Evolutionary conservation across 1,140 invertebrate species (phyloP).

Genomic region (Procambarus clarkii): DNA sequence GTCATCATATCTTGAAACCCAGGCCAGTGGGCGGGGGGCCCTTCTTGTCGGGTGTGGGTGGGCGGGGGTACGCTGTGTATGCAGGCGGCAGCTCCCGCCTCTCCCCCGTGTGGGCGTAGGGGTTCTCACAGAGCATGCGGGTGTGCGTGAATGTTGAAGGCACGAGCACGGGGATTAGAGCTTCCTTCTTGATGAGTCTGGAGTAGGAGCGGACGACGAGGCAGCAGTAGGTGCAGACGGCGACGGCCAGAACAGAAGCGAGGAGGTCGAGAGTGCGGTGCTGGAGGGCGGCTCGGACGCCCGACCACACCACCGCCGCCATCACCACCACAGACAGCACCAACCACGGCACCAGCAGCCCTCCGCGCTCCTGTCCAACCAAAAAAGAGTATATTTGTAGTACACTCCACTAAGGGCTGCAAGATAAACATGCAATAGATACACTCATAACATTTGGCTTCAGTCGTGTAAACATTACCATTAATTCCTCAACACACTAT

Average conservation of each 20-base stretch:
- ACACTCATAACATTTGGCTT: too few relatives aligned
- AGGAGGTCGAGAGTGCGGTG: constrained; percentile 50
- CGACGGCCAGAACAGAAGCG: constrained; percentile 49
- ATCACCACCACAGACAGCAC: constrained; percentile 64
- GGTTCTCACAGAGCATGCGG: constrained; percentile 9
- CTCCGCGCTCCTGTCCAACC: constrained; percentile 43
- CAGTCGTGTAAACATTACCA: too few relatives aligned
- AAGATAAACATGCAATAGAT: too few relatives aligned
- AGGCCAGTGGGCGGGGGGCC: constrained; percentile 46
- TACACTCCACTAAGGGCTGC: too few relatives aligned
- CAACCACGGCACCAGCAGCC: constrained; percentile 69
- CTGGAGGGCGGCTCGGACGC: constrained; percentile 52
- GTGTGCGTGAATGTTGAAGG: constrained; percentile 40
- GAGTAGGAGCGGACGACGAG: constrained; percentile 58
- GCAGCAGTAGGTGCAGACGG: constrained; percentile 54
- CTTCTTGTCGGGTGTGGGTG: not conserved
- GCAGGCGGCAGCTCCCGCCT: constrained; percentile 19
- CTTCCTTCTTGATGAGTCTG: constrained; percentile 48
- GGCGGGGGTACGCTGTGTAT: not conserved
- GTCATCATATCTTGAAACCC: constrained; percentile 46
- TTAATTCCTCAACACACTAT: too few relatives aligned
- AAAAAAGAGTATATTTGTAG: not conserved
- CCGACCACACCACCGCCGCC: constrained; percentile 62
- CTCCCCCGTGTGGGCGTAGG: constrained; percentile 4
- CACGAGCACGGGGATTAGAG: constrained; percentile 43